A percentile compares a stretch with the other conserved stretches of the same genome.
phyloP scores from a whole-genome alignment of 2,888 invertebrate genomes.

The Cistogaster globosa region DNA sequence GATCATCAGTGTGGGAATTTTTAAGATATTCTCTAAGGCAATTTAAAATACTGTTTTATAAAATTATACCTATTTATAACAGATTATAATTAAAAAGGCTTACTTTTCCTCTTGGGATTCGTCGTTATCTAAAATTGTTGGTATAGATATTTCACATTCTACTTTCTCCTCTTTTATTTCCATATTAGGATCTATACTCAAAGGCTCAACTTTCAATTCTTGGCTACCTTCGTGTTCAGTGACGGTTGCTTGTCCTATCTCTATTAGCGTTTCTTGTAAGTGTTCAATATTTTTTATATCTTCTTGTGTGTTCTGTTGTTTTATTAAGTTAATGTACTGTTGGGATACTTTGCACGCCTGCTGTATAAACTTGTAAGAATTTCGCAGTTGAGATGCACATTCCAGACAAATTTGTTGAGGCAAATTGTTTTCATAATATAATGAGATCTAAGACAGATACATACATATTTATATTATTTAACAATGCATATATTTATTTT shows the following conservation, averaged over 20 bases:
- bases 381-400: constrained; percentile 43
- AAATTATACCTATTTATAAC: not conserved
- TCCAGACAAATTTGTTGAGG: constrained; percentile 61
- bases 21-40: constrained; percentile 18
- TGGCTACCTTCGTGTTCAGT: not conserved
- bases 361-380: constrained; percentile 45
- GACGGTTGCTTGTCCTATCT: constrained; percentile 5
- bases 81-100: not conserved
- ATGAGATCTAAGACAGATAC: constrained; percentile 16
- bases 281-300: constrained; percentile 50
- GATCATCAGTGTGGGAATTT: constrained; percentile 17
- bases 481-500: not conserved
- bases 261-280: constrained; percentile 55
- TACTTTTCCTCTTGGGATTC: constrained; percentile 51
- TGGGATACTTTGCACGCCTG: constrained; percentile 27
- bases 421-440: constrained; percentile 23
- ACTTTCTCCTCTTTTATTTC: constrained; percentile 29
- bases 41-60: not conserved
- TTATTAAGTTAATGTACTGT: constrained; percentile 14
- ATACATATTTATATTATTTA: not conserved
- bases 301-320: not conserved
- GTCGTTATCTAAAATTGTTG: not conserved
- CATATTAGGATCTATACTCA: constrained; percentile 13
- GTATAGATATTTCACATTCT: constrained; percentile 16
- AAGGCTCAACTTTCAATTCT: constrained; percentile 33